phyloP scores from a whole-genome alignment of 2,797 vertebrate species.

The Chromis chromis region DNA sequence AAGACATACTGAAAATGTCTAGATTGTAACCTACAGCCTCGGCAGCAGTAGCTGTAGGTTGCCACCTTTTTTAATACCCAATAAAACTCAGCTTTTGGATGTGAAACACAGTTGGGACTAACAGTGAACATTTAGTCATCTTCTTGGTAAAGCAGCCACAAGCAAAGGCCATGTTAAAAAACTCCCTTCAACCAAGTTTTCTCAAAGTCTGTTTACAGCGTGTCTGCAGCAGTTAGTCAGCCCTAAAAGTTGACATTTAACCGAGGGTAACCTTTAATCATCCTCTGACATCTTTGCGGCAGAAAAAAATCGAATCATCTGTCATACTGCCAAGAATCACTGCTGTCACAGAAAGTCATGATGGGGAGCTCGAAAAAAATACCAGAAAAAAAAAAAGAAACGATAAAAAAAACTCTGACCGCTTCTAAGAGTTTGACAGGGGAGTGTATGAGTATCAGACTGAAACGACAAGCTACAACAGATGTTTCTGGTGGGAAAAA shows the following conservation, averaged over 20 bases:
- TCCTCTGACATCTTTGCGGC: slow-evolving; percentile 4
- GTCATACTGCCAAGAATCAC: not conserved
- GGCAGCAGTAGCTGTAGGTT: slow-evolving; percentile 17
- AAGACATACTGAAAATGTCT: slow-evolving; percentile 37
- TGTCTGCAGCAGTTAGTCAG: not conserved
- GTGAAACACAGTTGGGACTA: slow-evolving; percentile 6
- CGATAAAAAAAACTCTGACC: not conserved
- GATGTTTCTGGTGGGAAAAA: not conserved
- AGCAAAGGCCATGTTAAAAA: too few relatives aligned
- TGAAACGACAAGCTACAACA: not conserved
- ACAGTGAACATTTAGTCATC: slow-evolving; percentile 3
- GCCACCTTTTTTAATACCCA: slow-evolving; percentile 40
- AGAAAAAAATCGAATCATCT: slow-evolving; percentile 4
- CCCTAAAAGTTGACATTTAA: slow-evolving; percentile 10
- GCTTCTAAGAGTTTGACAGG: not conserved
- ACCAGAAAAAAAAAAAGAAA: too few relatives aligned
- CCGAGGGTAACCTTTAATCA: slow-evolving; percentile 10
- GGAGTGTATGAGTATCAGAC: not conserved
- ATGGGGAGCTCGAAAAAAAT: not conserved
- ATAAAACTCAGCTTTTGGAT: slow-evolving; percentile 50
- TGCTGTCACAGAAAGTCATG: not conserved
- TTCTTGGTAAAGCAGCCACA: not conserved
- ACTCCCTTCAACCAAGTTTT: not conserved
- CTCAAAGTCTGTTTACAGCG: not conserved
- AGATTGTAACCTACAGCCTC: slow-evolving; percentile 7